Evolutionary conservation across 2,888 invertebrate genomes (phyloP).

Genomic region (Drosophila austrosaltans): DNA sequence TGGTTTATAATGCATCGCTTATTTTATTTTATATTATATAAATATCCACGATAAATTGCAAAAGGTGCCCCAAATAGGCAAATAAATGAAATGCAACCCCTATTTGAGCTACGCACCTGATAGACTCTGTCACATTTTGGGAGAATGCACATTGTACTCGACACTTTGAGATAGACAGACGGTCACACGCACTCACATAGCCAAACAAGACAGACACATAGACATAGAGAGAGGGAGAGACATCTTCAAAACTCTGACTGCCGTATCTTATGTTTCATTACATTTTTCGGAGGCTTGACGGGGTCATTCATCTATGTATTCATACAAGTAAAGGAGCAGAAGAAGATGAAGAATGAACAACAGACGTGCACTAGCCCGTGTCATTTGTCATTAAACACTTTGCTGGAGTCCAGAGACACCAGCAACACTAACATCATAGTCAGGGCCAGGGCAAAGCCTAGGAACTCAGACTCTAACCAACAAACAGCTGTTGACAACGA

Average conservation of each 20-base stretch:
- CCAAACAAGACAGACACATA: neutral
- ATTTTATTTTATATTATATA: no score
- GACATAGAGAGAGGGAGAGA: slow-evolving; percentile 29
- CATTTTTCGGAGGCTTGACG: slow-evolving; percentile 49
- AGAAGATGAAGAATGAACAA: slow-evolving; percentile 11
- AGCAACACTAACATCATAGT: slow-evolving; percentile 4
- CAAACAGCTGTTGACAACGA: slow-evolving; percentile 75
- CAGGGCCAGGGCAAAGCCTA: slow-evolving; percentile 39
- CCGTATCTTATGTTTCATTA: slow-evolving; percentile 70
- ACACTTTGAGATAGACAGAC: slow-evolving; percentile 19
- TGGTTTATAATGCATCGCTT: no score
- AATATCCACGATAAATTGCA: no score
- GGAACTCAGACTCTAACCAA: slow-evolving; percentile 37
- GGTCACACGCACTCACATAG: slow-evolving; percentile 12
- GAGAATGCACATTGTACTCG: slow-evolving; percentile 5
- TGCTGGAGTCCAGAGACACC: slow-evolving; percentile 24
- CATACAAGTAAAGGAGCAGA: slow-evolving; percentile 15
- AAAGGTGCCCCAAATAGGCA: no score
- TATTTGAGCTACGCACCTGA: slow-evolving; percentile 25
- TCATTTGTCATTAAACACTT: slow-evolving; percentile 79
- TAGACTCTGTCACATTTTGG: slow-evolving; percentile 2
- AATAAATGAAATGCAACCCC: neutral
- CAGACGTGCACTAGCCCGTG: slow-evolving; percentile 59
- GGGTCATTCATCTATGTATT: slow-evolving; percentile 52
- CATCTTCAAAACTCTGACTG: slow-evolving; percentile 47